Conservation (phyloP, 2,113 vertebrate species). For the Sinocyclocheilus maitianheensis region DNA sequence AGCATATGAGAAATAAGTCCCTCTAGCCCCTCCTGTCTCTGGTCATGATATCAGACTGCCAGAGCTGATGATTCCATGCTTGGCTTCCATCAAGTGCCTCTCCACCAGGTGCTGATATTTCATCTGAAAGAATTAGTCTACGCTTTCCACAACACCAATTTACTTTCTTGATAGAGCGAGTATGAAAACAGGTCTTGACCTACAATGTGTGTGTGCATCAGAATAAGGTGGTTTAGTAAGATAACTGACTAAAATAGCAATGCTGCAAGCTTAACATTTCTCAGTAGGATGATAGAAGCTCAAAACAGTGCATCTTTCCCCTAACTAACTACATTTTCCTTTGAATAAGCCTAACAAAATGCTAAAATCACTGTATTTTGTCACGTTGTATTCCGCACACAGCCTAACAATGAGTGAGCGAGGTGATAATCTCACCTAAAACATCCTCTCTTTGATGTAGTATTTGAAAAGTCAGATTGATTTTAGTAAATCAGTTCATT, state of each 20-base stretch:
- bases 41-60: constrained; percentile 28
- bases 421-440: too few relatives aligned
- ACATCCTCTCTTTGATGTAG: too few relatives aligned
- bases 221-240: background rate
- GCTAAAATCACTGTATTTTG: background rate
- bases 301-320: background rate
- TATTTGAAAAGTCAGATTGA: too few relatives aligned
- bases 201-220: constrained; percentile 12
- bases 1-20: constrained; percentile 39
- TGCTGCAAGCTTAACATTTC: background rate
- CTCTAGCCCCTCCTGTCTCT: background rate
- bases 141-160: background rate
- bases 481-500: background rate
- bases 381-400: background rate
- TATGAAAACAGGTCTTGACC: constrained; percentile 31
- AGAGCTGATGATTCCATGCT: constrained; percentile 55
- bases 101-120: constrained; percentile 70
- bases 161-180: background rate
- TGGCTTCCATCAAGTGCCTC: constrained; percentile 53
- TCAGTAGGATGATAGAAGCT: background rate
- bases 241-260: constrained; percentile 11
- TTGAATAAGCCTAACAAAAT: background rate
- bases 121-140: constrained; percentile 72
- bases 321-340: background rate
- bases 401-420: too few relatives aligned